Conservation (phyloP, 2,888 invertebrate genomes). For the Phragmatobia fuliginosa region DNA sequence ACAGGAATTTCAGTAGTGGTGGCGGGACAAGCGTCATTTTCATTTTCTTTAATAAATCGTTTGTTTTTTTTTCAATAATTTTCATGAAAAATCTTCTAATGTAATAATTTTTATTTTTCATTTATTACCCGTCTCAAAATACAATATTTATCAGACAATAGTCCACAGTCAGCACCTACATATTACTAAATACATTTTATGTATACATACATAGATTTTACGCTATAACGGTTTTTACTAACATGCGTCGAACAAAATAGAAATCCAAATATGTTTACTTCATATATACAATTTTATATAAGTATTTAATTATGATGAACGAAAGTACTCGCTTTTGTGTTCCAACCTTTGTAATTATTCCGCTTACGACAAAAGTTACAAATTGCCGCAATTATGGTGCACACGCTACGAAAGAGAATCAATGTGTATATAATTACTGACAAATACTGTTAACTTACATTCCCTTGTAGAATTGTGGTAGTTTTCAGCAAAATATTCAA, state of each 20-base stretch:
- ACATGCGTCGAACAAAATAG: neutral
- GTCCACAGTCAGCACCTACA: no score
- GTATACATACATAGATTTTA: neutral
- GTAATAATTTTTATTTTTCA: no score
- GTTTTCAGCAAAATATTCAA: neutral
- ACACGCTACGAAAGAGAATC: conserved; percentile 3
- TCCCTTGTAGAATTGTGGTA: neutral
- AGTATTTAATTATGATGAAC: neutral
- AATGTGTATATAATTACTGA: neutral
- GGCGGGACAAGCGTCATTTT: no score
- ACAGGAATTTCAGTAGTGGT: no score
- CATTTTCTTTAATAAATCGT: no score
- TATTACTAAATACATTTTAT: no score
- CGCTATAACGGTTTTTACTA: neutral
- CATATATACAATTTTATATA: neutral
- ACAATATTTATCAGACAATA: no score
- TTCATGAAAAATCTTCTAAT: no score
- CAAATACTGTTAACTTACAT: neutral
- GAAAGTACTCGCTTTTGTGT: neutral
- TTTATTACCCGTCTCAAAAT: no score
- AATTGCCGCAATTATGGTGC: conserved; percentile 10
- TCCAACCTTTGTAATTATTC: neutral
- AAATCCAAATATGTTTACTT: neutral
- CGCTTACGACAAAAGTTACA: neutral
- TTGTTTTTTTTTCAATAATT: no score